Conservation (phyloP, 2,797 vertebrate genomes). For the Perodicticus potto region DNA sequence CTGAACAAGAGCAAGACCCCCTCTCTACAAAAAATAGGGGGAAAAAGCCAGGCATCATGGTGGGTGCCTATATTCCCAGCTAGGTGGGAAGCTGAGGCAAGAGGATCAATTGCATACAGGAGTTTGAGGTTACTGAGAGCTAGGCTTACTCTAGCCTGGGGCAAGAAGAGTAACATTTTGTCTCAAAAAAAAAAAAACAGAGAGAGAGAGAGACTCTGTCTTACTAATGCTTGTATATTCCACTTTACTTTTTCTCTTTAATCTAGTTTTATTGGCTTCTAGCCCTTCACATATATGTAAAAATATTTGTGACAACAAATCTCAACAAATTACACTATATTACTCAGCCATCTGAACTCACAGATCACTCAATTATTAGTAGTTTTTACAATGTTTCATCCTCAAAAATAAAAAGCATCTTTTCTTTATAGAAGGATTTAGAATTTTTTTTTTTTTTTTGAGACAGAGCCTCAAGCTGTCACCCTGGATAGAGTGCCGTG, state of each 20-base stretch:
- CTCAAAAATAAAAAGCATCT: constrained; percentile 30
- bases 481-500: too few species aligned
- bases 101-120: too few species aligned
- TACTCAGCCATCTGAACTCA: background rate
- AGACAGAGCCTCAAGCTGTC: too few species aligned
- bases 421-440: constrained; percentile 35
- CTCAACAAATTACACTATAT: background rate
- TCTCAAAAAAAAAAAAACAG: too few species aligned
- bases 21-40: too few species aligned
- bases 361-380: constrained; percentile 20
- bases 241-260: constrained; percentile 18
- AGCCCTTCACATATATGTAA: constrained; percentile 10
- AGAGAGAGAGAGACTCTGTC: background rate
- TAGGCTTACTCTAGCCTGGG: too few species aligned
- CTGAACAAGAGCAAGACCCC: too few species aligned
- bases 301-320: constrained; percentile 40
- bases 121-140: too few species aligned
- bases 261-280: constrained; percentile 55
- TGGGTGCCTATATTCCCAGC: too few species aligned
- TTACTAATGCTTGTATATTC: constrained; percentile 25
- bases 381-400: constrained; percentile 36
- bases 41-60: too few species aligned
- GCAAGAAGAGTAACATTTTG: too few species aligned
- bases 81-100: too few species aligned
- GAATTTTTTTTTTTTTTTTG: background rate